Base-by-base conservation (phyloP, 1,140 invertebrate species). In the Drosophila navojoa region DNA sequence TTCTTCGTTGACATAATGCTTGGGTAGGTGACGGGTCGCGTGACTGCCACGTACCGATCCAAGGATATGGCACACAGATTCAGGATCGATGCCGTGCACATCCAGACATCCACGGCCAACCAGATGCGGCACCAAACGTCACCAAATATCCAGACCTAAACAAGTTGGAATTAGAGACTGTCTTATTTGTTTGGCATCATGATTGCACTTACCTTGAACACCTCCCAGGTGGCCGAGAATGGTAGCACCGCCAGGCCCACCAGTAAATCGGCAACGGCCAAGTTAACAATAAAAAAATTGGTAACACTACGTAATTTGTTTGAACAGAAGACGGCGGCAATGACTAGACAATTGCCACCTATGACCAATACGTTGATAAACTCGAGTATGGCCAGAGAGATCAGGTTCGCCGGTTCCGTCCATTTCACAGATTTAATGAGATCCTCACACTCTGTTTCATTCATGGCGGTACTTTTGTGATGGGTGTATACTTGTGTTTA, bases 11-110 rank as follows among this genome's bases (percentile, higher is more conserved):
- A 98, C 96, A 98, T 98, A 76, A 98, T 96, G 92, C 95, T 96
- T 1, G 98, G 97, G 93, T 99, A 99, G 81, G 95, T 96, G 58
- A 99, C 96, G 1, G 98, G 98, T 45, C 97, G 94, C 9, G 98
- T 99, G 55, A 99, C 97, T 0, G 98, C 98, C 85, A 99, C 96
- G 93, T 99, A 99, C 70, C 98, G 94, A 93, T 99, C 98, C 79
- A 98, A 92, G 19, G 97, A 98, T 82, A 98, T 98, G 79, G 96
- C 96, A 90, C 96, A 97, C 29, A 99, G 94, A 92, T 98, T 98
- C 58, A 98, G 93, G 79, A 99, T 99, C 77, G 97, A 98, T 0
- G 98, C 98, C 0, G 98, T 99, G 92, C 98, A 94, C 96, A 99
- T 96, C 96, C 98, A 98, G 1, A 99, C 98, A 92, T 99, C 98